These are phyloP conservation scores for Deilephila elpenor DNA, from an alignment of 2,888 invertebrate species.

Conservation along the genomic window DNA sequence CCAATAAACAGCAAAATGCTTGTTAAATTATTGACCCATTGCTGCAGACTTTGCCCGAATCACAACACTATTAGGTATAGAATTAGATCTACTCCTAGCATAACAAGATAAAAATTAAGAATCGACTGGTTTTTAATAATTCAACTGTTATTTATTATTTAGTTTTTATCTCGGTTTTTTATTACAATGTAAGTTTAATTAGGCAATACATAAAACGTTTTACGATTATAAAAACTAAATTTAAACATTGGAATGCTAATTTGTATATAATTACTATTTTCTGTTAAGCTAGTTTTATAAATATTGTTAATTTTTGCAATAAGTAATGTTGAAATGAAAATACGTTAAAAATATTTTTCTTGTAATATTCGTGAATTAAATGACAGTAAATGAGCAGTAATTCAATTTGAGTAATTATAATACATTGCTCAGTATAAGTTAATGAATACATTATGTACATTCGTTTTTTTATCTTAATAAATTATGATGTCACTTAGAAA, in stretches of 20 bases:
- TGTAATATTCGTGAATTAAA: neutral
- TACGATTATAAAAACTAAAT: conserved; percentile 59
- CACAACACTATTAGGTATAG: neutral
- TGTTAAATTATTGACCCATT: neutral
- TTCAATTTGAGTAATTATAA: conserved; percentile 33
- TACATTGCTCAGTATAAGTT: conserved; percentile 54
- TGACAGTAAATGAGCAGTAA: conserved; percentile 29
- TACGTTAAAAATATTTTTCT: conserved; percentile 4
- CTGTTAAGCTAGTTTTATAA: conserved; percentile 27
- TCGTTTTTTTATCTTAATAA: conserved; percentile 62
- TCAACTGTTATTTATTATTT: conserved; percentile 82
- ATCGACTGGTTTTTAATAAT: conserved; percentile 70
- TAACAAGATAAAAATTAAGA: conserved; percentile 47
- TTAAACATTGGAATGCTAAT: conserved; percentile 45
- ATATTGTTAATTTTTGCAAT: conserved; percentile 29
- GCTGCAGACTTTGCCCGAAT: neutral
- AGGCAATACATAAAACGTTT: conserved; percentile 51
- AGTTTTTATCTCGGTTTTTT: conserved; percentile 48
- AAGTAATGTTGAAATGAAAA: conserved; percentile 12
- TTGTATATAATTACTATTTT: conserved; percentile 40
- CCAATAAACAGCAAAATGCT: neutral
- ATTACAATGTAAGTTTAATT: conserved; percentile 47
- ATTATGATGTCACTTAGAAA: conserved; percentile 55
- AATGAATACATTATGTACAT: conserved; percentile 54
- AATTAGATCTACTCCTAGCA: conserved; percentile 28